Conservation (phyloP, 2,888 invertebrate genomes). For the Blastobasis lacticolella region DNA sequence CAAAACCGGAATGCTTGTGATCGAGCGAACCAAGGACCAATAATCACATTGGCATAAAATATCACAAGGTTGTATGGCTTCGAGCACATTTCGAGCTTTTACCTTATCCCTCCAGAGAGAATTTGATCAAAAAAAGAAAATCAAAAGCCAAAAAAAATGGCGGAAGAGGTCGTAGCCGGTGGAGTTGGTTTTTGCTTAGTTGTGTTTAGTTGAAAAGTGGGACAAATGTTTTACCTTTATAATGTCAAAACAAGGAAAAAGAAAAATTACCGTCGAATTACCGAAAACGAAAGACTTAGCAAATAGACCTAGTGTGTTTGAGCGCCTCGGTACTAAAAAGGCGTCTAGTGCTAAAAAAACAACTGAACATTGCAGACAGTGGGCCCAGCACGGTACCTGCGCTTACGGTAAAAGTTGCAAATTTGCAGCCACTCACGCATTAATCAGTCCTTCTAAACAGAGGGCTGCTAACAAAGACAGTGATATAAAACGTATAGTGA, state of each 20-base stretch:
- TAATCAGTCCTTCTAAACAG: conserved; percentile 85
- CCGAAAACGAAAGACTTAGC: conserved; percentile 79
- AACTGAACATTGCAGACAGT: conserved; percentile 83
- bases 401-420: conserved; percentile 86
- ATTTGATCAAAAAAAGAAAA: neutral
- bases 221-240: conserved; percentile 66
- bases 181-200: conserved; percentile 25
- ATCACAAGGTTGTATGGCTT: no score
- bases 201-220: conserved; percentile 39
- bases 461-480: conserved; percentile 79
- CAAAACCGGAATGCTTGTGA: no score
- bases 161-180: conserved; percentile 23
- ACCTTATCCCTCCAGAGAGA: no score
- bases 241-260: conserved; percentile 80
- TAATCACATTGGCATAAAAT: no score
- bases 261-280: conserved; percentile 85
- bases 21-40: no score
- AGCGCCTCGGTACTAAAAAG: conserved; percentile 86
- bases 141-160: conserved; percentile 8
- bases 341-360: conserved; percentile 70
- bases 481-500: conserved; percentile 64
- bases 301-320: conserved; percentile 86
- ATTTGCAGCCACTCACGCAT: conserved; percentile 81
- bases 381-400: conserved; percentile 85
- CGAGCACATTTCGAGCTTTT: no score